Percentiles rank a stretch among this genome's conserved stretches.
These are phyloP conservation scores for Cepphus grylle DNA, from an alignment of 2,113 vertebrate species.

Conservation along the genomic window DNA sequence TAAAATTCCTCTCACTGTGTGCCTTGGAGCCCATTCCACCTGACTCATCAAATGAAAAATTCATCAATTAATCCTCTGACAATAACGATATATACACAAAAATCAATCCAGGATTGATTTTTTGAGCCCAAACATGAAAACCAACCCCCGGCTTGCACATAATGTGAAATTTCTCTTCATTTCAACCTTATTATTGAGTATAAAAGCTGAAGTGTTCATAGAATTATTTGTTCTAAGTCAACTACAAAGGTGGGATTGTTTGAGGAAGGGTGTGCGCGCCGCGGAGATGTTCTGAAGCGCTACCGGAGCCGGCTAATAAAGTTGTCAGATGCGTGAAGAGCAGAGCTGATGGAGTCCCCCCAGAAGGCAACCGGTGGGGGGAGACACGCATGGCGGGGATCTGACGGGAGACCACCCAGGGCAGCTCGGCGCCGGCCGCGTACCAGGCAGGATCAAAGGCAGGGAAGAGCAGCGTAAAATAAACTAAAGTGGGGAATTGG, in stretches of 20 bases:
- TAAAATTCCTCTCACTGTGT: conserved; percentile 81
- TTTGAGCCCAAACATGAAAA: conserved; percentile 78
- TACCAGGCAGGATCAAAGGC: conserved; percentile 80
- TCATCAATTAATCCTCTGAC: conserved; percentile 89
- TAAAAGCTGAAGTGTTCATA: conserved; percentile 75
- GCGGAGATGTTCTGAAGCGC: conserved; percentile 59
- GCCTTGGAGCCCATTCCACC: conserved; percentile 71
- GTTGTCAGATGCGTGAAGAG: conserved; percentile 88
- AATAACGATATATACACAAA: conserved; percentile 84
- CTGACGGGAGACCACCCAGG: conserved; percentile 93
- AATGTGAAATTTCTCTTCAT: conserved; percentile 82
- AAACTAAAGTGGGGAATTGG: conserved; percentile 68
- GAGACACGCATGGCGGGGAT: conserved; percentile 79
- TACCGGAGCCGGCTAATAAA: conserved; percentile 84
- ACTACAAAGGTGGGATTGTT: conserved; percentile 76
- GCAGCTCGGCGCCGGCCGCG: conserved; percentile 71
- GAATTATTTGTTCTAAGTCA: conserved; percentile 82
- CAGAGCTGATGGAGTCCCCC: conserved; percentile 83
- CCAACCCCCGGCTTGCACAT: conserved; percentile 69
- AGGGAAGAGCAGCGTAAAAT: conserved; percentile 71
- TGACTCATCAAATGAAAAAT: conserved; percentile 90
- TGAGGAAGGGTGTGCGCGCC: conserved; percentile 67
- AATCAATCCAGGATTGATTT: conserved; percentile 87
- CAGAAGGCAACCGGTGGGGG: conserved; percentile 81
- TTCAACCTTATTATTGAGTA: conserved; percentile 78